Evolutionary conservation across 2,888 invertebrate species (phyloP), one percentile per base, ranked within the genome.

Genomic region (Apomyelois bistriatella): DNA sequence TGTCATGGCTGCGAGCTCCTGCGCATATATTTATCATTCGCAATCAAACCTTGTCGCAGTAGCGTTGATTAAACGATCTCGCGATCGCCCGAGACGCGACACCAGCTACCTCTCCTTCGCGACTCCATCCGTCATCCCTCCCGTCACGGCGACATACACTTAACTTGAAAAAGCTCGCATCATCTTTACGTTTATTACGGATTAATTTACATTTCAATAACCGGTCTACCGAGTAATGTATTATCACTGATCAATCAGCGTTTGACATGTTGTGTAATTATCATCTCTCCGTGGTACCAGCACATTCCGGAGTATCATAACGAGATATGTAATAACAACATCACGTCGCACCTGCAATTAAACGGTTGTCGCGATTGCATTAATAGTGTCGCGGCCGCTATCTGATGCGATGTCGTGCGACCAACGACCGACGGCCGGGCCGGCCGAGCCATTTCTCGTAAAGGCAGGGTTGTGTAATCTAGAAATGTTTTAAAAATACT

Each of bases 211-310:
- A 67, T 72, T 68, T 74, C 65, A 68, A 69, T 66, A 70, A 76
- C 78, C 71, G 70, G 75, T 76, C 69, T 57, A 56, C 59, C 64
- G 51, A 60, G 65, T 73, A 72, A 72, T 73, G 71, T 72, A 74
- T 72, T 79, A 81, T 82, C 81, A 74, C 75, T 75, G 74, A 82
- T 83, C 82, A 76, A 82, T 82, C 82, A 76, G 62, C 67, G 61
- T 76, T 71, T 82, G 82, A 82, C 79, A 73, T 71, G 76, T 80
- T 74, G 72, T 80, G 68, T 81, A 79, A 83, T 85, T 82, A 82
- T 76, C 69, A 73, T 72, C 74, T 73, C 66, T 67, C 63, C 70
- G 72, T 73, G 72, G 72, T 71, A 70, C 66, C 37, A 72, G 72
- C 71, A 70, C 66, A 50, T 40, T 30, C 43, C 52, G 65, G 61